Conservation (phyloP, 1,140 invertebrate genomes). For the Ladona fulva region DNA sequence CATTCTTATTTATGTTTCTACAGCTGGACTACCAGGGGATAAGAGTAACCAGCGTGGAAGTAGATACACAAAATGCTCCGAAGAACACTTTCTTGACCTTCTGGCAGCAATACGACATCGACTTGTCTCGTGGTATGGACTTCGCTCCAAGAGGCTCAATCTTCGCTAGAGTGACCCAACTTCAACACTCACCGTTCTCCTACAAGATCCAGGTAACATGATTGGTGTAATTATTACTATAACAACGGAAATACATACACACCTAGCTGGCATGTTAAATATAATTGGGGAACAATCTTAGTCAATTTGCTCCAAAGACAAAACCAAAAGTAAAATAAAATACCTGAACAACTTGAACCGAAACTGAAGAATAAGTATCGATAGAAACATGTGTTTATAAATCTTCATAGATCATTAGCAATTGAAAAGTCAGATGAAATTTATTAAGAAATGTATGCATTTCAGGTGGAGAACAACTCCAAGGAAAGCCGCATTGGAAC, state of each 20-base stretch:
- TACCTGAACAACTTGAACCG: too few relatives aligned
- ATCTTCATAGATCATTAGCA: too few relatives aligned
- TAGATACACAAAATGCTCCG: constrained; percentile 13
- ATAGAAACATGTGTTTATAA: too few relatives aligned
- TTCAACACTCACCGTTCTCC: constrained; percentile 60
- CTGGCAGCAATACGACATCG: constrained; percentile 42
- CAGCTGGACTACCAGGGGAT: constrained; percentile 30
- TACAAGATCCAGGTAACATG: constrained; percentile 34
- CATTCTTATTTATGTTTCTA: background rate
- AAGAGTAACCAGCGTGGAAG: constrained; percentile 23
- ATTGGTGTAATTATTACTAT: too few relatives aligned
- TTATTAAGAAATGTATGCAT: background rate
- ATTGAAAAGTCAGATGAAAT: too few relatives aligned
- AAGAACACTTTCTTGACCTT: constrained; percentile 36
- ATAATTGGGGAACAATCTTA: too few relatives aligned
- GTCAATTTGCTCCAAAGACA: too few relatives aligned
- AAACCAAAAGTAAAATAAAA: too few relatives aligned
- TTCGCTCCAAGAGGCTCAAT: constrained; percentile 37
- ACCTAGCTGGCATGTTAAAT: too few relatives aligned
- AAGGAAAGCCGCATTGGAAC: constrained; percentile 33
- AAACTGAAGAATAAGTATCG: too few relatives aligned
- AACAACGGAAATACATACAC: too few relatives aligned
- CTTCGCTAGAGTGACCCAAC: constrained; percentile 45
- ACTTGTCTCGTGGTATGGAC: constrained; percentile 41
- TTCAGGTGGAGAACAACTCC: constrained; percentile 33